Conservation (phyloP, 1,140 invertebrate species). For the Octopus sinensis region DNA sequence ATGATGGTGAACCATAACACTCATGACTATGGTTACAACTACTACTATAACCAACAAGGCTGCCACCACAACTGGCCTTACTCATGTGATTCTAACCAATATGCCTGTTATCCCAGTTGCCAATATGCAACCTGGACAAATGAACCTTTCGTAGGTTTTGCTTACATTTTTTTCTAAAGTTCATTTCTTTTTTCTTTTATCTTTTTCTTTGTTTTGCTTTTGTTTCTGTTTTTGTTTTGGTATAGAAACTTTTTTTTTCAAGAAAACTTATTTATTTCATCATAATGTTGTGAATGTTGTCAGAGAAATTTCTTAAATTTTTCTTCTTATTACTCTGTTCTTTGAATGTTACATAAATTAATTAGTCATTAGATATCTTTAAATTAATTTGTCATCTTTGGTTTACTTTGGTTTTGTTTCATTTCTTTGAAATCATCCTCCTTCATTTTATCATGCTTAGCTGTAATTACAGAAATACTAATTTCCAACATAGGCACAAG, state of each 20-base stretch:
- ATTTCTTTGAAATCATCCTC: too few species aligned
- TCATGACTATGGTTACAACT: slow-evolving; percentile 13
- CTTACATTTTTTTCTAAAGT: neutral
- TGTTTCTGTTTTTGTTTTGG: neutral
- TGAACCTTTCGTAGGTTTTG: neutral
- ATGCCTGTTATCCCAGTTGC: slow-evolving; percentile 8
- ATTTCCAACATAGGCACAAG: too few species aligned
- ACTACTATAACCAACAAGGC: slow-evolving; percentile 9
- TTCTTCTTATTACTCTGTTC: too few species aligned
- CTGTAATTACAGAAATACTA: too few species aligned
- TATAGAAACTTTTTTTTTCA: neutral
- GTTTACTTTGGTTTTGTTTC: too few species aligned
- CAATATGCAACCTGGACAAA: slow-evolving; percentile 10
- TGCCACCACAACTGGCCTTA: slow-evolving; percentile 13
- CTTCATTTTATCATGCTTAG: too few species aligned
- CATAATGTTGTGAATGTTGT: too few species aligned
- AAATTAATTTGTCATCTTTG: too few species aligned
- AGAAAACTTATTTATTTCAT: neutral
- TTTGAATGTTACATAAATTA: too few species aligned
- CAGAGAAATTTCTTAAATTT: too few species aligned
- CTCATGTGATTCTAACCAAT: neutral
- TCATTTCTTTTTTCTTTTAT: neutral
- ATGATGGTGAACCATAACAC: slow-evolving; percentile 13
- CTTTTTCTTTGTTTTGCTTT: neutral
- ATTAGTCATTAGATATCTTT: too few species aligned